A percentile compares a stretch with the other conserved stretches of the same genome.
Evolutionary conservation across 2,888 invertebrate genomes (phyloP).

Genomic region (Prosapia bicincta): DNA sequence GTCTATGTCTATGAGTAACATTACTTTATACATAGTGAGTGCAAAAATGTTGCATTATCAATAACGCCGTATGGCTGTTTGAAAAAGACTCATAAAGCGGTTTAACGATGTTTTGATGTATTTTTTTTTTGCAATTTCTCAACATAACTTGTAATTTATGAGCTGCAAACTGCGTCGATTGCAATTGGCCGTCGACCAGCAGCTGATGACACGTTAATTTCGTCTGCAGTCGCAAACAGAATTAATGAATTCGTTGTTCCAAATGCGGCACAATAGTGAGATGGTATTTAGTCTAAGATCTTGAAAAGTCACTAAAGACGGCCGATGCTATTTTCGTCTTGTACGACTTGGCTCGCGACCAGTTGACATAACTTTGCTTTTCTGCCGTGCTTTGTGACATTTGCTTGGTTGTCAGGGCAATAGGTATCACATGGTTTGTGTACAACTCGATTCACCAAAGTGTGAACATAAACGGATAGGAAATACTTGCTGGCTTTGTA

Average conservation of each 20-base stretch:
- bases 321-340: neutral
- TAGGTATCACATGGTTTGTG: neutral
- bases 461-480: no score
- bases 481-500: no score
- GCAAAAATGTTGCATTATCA: no score
- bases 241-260: neutral
- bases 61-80: no score
- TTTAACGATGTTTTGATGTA: no score
- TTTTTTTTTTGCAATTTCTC: neutral
- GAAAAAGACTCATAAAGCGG: no score
- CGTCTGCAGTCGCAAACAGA: neutral
- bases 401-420: neutral
- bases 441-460: no score
- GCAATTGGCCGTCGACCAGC: neutral
- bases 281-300: neutral
- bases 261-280: neutral
- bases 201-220: neutral
- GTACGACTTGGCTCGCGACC: neutral
- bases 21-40: no score
- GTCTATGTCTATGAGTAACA: no score
- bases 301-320: neutral
- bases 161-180: neutral
- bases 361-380: neutral
- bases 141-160: neutral
- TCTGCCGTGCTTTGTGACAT: neutral